Percentiles rank a stretch among this genome's conserved stretches.
Conservation (phyloP, 2,797 vertebrate genomes). For the Dromococcyx pavoninus region DNA sequence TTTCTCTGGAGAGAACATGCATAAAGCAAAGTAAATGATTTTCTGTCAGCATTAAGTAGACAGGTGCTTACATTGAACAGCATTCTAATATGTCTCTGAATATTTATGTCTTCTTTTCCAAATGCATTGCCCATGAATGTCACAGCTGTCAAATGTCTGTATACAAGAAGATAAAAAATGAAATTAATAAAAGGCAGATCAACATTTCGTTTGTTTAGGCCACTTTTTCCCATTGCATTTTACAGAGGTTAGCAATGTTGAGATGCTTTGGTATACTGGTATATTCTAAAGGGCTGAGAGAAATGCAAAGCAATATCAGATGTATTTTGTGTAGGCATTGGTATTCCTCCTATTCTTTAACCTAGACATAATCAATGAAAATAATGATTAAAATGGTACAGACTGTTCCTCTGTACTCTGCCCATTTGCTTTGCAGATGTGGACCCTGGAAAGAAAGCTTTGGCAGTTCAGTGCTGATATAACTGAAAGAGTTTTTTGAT, state of each 20-base stretch:
- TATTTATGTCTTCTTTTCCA: conserved; percentile 93
- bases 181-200: conserved; percentile 94
- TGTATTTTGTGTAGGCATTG: conserved; percentile 20
- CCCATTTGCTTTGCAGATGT: neutral
- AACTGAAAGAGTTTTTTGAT: neutral
- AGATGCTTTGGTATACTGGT: conserved; percentile 12
- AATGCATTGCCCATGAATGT: conserved; percentile 94
- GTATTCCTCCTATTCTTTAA: conserved; percentile 49
- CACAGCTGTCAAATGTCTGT: conserved; percentile 92
- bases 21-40: conserved; percentile 94
- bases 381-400: conserved; percentile 38
- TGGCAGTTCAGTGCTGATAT: conserved; percentile 19
- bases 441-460: conserved; percentile 27
- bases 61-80: conserved; percentile 96
- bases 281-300: conserved; percentile 47
- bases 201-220: conserved; percentile 87
- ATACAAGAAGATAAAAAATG: conserved; percentile 83
- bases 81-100: conserved; percentile 96
- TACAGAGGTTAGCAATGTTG: conserved; percentile 46
- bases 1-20: conserved; percentile 83
- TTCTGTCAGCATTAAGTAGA: conserved; percentile 96
- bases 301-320: conserved; percentile 39
- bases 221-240: conserved; percentile 67
- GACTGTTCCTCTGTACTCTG: conserved; percentile 10
- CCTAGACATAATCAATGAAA: conserved; percentile 54